Base-by-base conservation (phyloP, 2,113 vertebrate species). In the Anguilla japonica region DNA sequence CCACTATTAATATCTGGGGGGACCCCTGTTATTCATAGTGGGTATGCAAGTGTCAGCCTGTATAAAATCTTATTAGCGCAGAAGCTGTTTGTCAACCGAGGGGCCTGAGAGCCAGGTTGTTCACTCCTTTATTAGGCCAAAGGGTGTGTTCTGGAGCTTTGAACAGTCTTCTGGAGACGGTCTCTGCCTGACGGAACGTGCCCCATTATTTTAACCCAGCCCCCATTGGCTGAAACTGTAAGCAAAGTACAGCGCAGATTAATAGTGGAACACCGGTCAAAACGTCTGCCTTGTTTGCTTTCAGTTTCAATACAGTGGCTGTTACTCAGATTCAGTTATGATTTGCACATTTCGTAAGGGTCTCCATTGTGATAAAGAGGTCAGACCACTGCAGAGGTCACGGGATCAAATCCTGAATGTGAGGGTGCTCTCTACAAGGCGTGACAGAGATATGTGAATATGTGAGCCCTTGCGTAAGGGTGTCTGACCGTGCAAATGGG, bases 21-120 rank as follows among this genome's bases (percentile, higher is more conserved):
- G 34, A 34, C 34, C 34, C 34, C 34, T 34, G 78, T 88, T 85
- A 87, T 87, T 85, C 57, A 53, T 85, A 56, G 53, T 26, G 63
- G 39, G 8, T 14, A 46, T 41, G 67, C 41, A 46, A 78, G 63
- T 71, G 84, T 85, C 84, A 85, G 14, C 75, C 20, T 46, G 20
- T 15, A 43, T 84, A 71, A 46, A 18, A 41, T n/a, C 41, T 40
- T 60, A 71, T 11, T 4, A 34, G 83, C 34, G 53, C 53, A 56
- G 15, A 56, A 56, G 15, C 34, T 57, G 22, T n/a, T 56, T 60
- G 60, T 71, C 18, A 41, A 57, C 83, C n/a, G 53, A 16, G 56
- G 60, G n/a, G 83, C 40, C 14, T 40, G 56, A 26, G 83, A 56
- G 20, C 20, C 7, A 84, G 53, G 53, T 13, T 56, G 53, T 34